Evolutionary conservation across 2,113 vertebrate genomes (phyloP).

Genomic region (Hoplias malabaricus): DNA sequence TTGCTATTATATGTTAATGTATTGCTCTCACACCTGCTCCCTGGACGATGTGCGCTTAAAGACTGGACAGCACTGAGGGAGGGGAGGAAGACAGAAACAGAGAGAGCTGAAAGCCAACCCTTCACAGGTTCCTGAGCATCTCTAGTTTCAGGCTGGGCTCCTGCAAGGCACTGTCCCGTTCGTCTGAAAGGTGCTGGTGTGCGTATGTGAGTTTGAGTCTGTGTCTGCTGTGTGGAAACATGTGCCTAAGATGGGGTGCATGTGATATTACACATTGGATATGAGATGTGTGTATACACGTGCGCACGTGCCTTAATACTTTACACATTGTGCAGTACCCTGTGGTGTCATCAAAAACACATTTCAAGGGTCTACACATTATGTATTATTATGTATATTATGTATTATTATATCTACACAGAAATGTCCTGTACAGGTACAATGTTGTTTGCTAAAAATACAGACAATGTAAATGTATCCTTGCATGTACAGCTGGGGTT

Average conservation of each 20-base stretch:
- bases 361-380: too few relatives aligned
- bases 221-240: constrained; percentile 27
- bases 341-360: too few relatives aligned
- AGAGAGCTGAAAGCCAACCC: constrained; percentile 67
- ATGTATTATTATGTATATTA: too few relatives aligned
- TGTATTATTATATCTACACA: too few relatives aligned
- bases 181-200: constrained; percentile 50
- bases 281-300: too few relatives aligned
- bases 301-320: too few relatives aligned
- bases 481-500: too few relatives aligned
- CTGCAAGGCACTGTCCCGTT: constrained; percentile 65
- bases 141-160: constrained; percentile 72
- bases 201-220: constrained; percentile 43
- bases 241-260: neutral
- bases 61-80: constrained; percentile 60
- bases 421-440: too few relatives aligned
- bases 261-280: too few relatives aligned
- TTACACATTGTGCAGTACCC: too few relatives aligned
- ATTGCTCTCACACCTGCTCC: constrained; percentile 64
- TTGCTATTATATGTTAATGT: constrained; percentile 67
- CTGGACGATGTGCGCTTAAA: constrained; percentile 58
- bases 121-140: constrained; percentile 69
- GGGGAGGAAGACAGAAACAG: constrained; percentile 59
- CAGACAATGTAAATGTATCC: too few relatives aligned
- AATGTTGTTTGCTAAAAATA: too few relatives aligned